Base-by-base conservation (phyloP, 2,113 vertebrate species). In the Lontra canadensis region DNA sequence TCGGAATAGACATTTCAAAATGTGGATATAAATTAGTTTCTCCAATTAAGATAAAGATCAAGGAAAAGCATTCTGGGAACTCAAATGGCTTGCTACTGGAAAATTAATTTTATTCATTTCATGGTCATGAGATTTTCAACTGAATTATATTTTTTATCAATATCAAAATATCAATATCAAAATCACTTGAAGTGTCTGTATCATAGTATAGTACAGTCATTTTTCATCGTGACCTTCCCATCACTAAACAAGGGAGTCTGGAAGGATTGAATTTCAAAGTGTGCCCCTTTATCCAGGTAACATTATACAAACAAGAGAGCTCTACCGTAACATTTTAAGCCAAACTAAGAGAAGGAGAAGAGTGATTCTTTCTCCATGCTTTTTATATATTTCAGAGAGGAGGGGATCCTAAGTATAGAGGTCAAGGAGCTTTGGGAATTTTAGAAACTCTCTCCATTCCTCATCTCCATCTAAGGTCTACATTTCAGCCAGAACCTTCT, bases 31-130 rank as follows among this genome's bases (percentile, higher is more conserved):
- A 93, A 95, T 59, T 42, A 74, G 18, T 79, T 95, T 96, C 31
- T 95, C 47, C 79, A 97, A 83, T 92, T 92, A 96, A 80, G 84
- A 95, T 92, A 90, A 96, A 95, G 47, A 97, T 71, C 31, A 95
- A 93, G 55, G 59, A 92, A 96, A 93, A 96, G 29, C 93, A 95
- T 98, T 96, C 94, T 93, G 85, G 92, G 83, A 97, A 95, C 61
- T 93, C 83, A 79, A 83, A 81, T 74, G 67, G 31, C 44, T 97
- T 85, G 61, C 74, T 90, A 92, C 94, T 94, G 74, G 94, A 87
- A 98, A 95, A 92, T 69, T 97, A 96, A 95, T 96, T 97, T 79
- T 63, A 92, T 83, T 88, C 61, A 71, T 93, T 92, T 94, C 17
- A 76, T 73, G 74, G 25, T 55, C 94, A 87, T 96, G 69, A 90